Conservation (phyloP, 2,113 vertebrate genomes). For the Fregata magnificens region DNA sequence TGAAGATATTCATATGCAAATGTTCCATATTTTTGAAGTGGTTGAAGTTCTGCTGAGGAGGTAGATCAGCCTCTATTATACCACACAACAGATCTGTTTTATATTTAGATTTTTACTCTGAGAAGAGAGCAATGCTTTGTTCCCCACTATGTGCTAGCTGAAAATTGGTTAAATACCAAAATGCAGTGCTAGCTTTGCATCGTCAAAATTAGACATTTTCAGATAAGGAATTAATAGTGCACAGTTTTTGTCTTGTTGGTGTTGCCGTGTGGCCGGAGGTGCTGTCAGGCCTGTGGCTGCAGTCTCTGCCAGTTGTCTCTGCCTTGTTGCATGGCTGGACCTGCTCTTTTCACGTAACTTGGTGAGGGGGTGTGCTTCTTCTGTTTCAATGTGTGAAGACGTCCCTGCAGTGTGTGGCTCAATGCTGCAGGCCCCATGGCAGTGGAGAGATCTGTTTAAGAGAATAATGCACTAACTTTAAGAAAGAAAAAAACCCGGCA, state of each 20-base stretch:
- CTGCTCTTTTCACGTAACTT: neutral
- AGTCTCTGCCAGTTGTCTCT: neutral
- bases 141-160: neutral
- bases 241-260: neutral
- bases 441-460: neutral
- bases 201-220: neutral
- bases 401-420: neutral
- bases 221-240: neutral
- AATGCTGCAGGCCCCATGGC: neutral
- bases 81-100: neutral
- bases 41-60: constrained; percentile 17
- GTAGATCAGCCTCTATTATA: constrained; percentile 1
- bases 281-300: neutral
- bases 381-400: neutral
- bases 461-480: neutral
- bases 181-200: neutral
- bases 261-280: neutral
- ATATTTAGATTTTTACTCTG: constrained; percentile 5
- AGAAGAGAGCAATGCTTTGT: neutral
- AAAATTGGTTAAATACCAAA: neutral
- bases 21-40: neutral
- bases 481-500: neutral
- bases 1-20: constrained; percentile 40
- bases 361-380: neutral
- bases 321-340: neutral